Evolutionary conservation across 2,888 invertebrate genomes (phyloP).

Genomic region (Schizaphis graminum): DNA sequence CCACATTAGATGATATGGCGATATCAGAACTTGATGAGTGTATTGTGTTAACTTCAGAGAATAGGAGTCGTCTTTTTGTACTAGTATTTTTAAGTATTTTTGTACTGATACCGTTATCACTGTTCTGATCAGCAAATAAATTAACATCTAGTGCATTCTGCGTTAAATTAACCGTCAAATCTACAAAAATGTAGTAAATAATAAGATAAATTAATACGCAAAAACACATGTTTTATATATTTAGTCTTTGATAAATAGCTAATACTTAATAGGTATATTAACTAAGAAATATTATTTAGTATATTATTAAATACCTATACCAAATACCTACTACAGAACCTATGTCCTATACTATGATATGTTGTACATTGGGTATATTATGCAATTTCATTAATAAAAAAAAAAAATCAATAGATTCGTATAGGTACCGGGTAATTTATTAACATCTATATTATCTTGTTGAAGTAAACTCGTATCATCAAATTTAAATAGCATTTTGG

Average conservation of each 20-base stretch:
- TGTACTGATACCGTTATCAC: background rate
- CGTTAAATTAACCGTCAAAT: slow-evolving; percentile 23
- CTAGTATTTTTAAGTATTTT: background rate
- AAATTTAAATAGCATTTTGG: slow-evolving; percentile 9
- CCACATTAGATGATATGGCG: background rate
- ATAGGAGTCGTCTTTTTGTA: background rate
- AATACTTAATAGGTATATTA: background rate
- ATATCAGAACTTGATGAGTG: background rate
- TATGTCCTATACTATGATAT: background rate
- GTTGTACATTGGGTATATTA: background rate
- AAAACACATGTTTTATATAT: background rate
- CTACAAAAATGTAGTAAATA: background rate
- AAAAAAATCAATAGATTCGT: background rate
- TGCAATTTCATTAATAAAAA: background rate
- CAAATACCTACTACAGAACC: background rate
- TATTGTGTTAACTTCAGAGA: background rate
- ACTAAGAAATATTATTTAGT: background rate
- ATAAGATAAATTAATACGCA: background rate
- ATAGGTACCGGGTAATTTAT: slow-evolving; percentile 37
- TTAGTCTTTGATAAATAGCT: background rate
- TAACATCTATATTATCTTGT: background rate
- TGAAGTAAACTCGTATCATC: background rate
- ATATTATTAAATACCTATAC: background rate
- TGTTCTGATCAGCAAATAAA: background rate
- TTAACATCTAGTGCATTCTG: background rate